Evolutionary conservation across 1,140 invertebrate genomes (phyloP), one percentile per base, ranked within the genome.

Genomic region (Reticulitermes speratus): DNA sequence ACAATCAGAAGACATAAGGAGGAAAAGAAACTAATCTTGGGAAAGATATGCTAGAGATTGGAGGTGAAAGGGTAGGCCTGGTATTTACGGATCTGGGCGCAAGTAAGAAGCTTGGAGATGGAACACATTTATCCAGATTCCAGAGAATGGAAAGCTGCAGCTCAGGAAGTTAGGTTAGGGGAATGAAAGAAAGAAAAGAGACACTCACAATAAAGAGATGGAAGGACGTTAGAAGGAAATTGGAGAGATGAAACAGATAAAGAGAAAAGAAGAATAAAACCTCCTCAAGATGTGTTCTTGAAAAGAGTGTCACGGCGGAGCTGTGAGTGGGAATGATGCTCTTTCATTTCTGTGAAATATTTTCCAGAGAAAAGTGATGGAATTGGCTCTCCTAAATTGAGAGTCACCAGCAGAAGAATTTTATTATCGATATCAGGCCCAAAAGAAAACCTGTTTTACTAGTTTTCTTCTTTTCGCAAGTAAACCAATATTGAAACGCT

Each of bases 181-280:
- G n/a, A 75, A 12, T n/a, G 16, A 14, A 55, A 16, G 52, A 55
- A 55, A 21, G 19, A 55, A 38, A 75, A 30, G 65, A 25, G 65
- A 14, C 25, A n/a, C 6, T 16, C 65, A 75, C 25, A 75, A 75
- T 75, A 75, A 75, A 75, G 65, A 75, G 65, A 75, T 30, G 65
- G 65, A 75, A 14, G 25, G 9, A 30, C 25, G 65, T 30, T 75
- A 25, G 65, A 75, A 75, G 65, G 65, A 75, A 75, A 75, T 75
- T 75, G 65, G 65, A 75, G 65, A 75, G 65, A 75, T 75, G 65
- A 75, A 75, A 75, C 65, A 75, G 65, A 75, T 75, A 75, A 75
- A 75, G 65, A 75, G 25, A 75, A 75, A 75, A 75, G 65, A 75
- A 75, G 65, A 75, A 75, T 30, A 75, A 75, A 30, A 30, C 25